Evolutionary conservation across 1,140 invertebrate genomes (phyloP).

Genomic region (Drepana arcuata): DNA sequence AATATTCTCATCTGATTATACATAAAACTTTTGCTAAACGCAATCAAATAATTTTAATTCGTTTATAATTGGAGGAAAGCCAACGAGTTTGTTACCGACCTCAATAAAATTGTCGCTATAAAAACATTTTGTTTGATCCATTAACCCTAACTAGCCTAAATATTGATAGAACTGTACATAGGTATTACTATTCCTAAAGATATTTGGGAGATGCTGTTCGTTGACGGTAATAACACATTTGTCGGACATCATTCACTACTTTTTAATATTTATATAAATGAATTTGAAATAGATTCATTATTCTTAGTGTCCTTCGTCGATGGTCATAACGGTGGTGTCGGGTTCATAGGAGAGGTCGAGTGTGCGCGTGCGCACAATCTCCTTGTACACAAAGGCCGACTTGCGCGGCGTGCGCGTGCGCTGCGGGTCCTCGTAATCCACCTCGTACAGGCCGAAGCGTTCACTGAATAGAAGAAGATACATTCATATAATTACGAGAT

Average conservation of each 20-base stretch:
- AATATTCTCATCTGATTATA: too few relatives aligned
- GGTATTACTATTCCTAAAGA: not conserved
- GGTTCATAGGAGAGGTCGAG: slow-evolving; percentile 56
- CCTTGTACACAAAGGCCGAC: not conserved
- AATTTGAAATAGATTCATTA: slow-evolving; percentile 5
- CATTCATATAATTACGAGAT: not conserved
- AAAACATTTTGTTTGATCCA: not conserved
- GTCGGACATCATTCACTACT: not conserved
- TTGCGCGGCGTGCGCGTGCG: slow-evolving; percentile 72
- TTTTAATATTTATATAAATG: not conserved
- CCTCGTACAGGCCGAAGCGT: slow-evolving; percentile 80
- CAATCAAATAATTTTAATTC: too few relatives aligned
- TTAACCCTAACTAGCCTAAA: not conserved
- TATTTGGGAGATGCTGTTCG: not conserved
- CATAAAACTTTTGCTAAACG: too few relatives aligned
- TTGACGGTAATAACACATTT: not conserved
- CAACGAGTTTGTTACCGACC: too few relatives aligned
- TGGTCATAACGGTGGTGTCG: slow-evolving; percentile 17
- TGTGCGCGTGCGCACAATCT: slow-evolving; percentile 43
- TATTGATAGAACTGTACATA: not conserved
- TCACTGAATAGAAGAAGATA: slow-evolving; percentile 53
- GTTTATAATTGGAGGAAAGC: too few relatives aligned
- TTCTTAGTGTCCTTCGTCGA: slow-evolving; percentile 18
- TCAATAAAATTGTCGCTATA: too few relatives aligned
- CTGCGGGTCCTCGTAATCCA: slow-evolving; percentile 77